Percentiles rank a stretch among this genome's conserved stretches.
phyloP scores from a whole-genome alignment of 2,888 invertebrate species.

The Cephus pygmeus region DNA sequence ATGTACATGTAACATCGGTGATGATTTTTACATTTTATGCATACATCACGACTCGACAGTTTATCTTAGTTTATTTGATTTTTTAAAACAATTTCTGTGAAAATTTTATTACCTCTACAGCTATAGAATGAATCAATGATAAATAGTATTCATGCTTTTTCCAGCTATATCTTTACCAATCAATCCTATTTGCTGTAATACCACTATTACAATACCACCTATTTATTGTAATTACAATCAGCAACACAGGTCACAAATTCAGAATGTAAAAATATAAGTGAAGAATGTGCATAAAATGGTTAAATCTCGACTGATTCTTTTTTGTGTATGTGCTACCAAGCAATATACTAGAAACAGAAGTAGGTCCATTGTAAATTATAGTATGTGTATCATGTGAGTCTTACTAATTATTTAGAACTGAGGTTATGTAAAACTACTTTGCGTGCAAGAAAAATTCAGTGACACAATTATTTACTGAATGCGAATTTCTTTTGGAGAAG shows the following conservation, averaged over 20 bases:
- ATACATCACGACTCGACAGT: not conserved
- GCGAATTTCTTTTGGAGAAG: not conserved
- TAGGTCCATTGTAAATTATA: conserved; percentile 33
- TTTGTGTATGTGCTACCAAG: conserved; percentile 36
- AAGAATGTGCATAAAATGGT: conserved; percentile 13
- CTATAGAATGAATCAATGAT: no score
- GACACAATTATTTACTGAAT: not conserved
- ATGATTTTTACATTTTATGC: not conserved
- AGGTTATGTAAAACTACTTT: not conserved
- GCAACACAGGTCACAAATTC: no score
- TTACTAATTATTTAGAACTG: not conserved
- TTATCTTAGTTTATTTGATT: not conserved
- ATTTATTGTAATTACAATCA: no score
- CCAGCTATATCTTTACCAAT: no score
- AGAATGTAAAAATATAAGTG: not conserved
- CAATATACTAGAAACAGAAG: conserved; percentile 35
- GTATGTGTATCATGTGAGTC: not conserved
- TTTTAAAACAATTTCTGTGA: not conserved
- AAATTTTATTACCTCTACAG: not conserved
- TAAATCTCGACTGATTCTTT: conserved; percentile 29
- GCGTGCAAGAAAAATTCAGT: not conserved
- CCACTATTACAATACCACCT: no score
- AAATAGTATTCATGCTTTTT: no score
- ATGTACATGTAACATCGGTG: not conserved
- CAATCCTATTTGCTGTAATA: no score